Evolutionary conservation across 2,113 vertebrate species (phyloP).

Genomic region (Gopherus evgoodei): DNA sequence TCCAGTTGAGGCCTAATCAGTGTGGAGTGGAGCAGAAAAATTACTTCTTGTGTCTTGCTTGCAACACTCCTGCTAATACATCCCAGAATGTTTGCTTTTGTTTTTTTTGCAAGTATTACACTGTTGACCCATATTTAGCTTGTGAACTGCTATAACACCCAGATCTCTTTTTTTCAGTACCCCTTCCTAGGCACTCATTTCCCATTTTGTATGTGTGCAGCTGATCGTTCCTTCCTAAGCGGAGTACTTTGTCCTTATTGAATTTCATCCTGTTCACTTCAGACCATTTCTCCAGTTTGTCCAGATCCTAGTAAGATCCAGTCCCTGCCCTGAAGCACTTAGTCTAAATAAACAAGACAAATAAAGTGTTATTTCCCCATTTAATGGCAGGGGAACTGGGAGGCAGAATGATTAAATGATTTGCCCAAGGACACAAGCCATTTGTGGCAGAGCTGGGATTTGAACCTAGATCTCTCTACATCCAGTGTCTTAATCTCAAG

Average conservation of each 20-base stretch:
- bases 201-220: too few relatives aligned
- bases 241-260: too few relatives aligned
- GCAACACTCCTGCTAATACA: background rate
- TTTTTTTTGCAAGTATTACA: background rate
- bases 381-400: background rate
- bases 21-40: background rate
- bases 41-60: background rate
- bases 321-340: background rate
- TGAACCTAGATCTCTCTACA: background rate
- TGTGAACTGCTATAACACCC: background rate
- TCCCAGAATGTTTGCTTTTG: background rate
- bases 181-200: too few relatives aligned
- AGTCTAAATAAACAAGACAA: background rate
- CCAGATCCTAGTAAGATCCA: background rate
- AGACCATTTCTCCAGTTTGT: background rate
- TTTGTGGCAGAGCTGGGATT: background rate
- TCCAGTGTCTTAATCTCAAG: background rate
- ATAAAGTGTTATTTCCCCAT: background rate
- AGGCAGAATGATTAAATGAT: background rate
- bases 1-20: background rate
- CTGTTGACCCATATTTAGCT: background rate
- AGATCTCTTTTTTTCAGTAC: background rate
- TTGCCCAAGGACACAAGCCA: slow-evolving; percentile 6
- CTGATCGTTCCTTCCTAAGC: too few relatives aligned
- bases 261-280: too few relatives aligned